These are phyloP conservation scores for Ardeotis arabs DNA, from an alignment of 2,113 vertebrate species.

Conservation along the genomic window DNA sequence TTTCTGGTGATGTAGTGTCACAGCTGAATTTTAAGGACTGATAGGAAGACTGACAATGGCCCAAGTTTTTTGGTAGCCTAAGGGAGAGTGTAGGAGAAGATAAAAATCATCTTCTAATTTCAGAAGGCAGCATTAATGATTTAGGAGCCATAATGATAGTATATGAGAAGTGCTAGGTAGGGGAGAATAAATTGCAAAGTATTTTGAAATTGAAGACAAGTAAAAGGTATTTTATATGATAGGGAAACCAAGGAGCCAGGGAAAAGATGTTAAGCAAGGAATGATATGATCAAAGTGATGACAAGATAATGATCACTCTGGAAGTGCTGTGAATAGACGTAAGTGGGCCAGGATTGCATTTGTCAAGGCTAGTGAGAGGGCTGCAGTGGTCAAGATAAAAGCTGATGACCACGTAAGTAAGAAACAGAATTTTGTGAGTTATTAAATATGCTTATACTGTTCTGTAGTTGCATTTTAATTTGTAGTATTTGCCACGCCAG, in stretches of 20 bases:
- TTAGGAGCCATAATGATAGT: not conserved
- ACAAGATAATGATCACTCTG: slow-evolving; percentile 8
- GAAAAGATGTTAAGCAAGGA: not conserved
- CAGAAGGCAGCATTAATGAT: not conserved
- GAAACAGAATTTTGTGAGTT: not conserved
- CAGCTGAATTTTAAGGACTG: not conserved
- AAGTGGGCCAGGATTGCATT: not conserved
- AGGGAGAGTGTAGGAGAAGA: not conserved
- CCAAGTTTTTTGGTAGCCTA: not conserved
- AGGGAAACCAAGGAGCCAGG: not conserved
- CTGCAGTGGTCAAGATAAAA: not conserved
- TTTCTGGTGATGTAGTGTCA: not conserved
- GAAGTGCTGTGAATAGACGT: not conserved
- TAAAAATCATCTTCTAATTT: not conserved
- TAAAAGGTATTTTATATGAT: not conserved
- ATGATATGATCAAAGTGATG: not conserved
- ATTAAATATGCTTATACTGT: not conserved
- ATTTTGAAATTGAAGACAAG: not conserved
- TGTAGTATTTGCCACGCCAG: not conserved
- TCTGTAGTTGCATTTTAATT: not conserved
- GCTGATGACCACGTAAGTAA: not conserved
- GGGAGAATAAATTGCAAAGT: not conserved
- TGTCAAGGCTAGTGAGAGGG: not conserved
- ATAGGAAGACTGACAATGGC: not conserved
- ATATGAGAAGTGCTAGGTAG: not conserved